Evolutionary conservation across 2,113 vertebrate genomes (phyloP), one percentile per base, ranked within the genome.

Genomic region (Psilopsiagon aymara): DNA sequence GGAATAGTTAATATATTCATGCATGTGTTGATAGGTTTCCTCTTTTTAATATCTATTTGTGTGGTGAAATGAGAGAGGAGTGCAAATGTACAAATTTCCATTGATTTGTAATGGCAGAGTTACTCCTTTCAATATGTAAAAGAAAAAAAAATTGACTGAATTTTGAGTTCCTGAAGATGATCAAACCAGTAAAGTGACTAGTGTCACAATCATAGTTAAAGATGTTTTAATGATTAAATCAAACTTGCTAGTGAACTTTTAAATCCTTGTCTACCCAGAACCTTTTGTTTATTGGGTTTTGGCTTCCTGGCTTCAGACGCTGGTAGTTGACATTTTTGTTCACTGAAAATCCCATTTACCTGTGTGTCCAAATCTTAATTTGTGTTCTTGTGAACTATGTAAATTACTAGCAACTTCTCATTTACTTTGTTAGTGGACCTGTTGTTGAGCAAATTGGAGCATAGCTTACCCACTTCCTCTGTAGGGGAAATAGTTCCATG

Each of bases 1-100:
- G 57, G 86, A 94, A 80, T 85, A 68, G 78, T 95, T 96, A 95
- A 77, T 74, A 29, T 66, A 92, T 90, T 86, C 83, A 83, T 81
- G 44, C 13, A 29, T 68, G 41, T 92, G 76, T 77, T 90, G 80
- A 93, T 81, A 86, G 92, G 35, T 88, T 97, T 79, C 17, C 53
- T 87, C 21, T 68, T 94, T 86, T 86, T 86, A 55, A 25, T 88
- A 78, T 67, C 18, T 46, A 31, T 87, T 91, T 93, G 76, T 43
- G 39, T 84, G 77, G 55, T 49, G 46, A 84, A 91, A 67, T 47
- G 19, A 86, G 70, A 80, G 44, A 68, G 80, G 25, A 90, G 39
- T 91, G 73, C 80, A 84, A 88, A 64, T 33, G 39, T 73, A 62
- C 39, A 84, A 37, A 79, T 59, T 35, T 35, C 21, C 57, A 35